Evolutionary conservation across 2,888 invertebrate species (phyloP), one percentile per base, ranked within the genome.

Genomic region (Molanna angustata): DNA sequence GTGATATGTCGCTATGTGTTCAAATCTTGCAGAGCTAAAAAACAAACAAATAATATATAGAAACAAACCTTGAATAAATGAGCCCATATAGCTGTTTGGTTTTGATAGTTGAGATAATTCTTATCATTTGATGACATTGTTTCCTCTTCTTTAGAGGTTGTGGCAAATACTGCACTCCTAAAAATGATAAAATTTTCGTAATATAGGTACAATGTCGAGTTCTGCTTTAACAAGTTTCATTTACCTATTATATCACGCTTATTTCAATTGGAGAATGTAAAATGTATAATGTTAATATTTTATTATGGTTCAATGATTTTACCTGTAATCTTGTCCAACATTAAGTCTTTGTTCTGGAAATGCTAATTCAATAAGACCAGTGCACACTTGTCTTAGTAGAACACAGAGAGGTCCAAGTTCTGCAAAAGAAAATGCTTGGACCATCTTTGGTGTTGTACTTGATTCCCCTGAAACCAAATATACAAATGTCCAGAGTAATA

Each of bases 281-380:
- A n/a, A n/a, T n/a, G n/a, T n/a, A n/a, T n/a, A n/a, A n/a, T n/a
- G n/a, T n/a, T n/a, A n/a, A n/a, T n/a, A n/a, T n/a, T n/a, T n/a
- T n/a, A n/a, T n/a, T n/a, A n/a, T n/a, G n/a, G n/a, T n/a, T n/a
- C n/a, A 7, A 42, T 42, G n/a, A 19, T 19, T 31, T 42, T 44
- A 59, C 59, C 50, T 79, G 64, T 87, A 88, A 62, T 83, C 83
- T n/a, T 83, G 80, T 16, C 76, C 70, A 0, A 83, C 72, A 4
- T 77, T 76, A 0, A 83, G 83, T 59, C 86, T 74, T 0, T 84
- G 82, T 64, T 90, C 91, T 0, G 92, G 92, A 66, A 89, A 91
- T 0, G 92, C 92, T 43, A 94, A 73, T 65, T 93, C 90, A 6
- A 94, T 88, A 7, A 94, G 75, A 0, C 93, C 93, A 14, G 94